Evolutionary conservation across 1,140 invertebrate species (phyloP), one percentile per base, ranked within the genome.

Genomic region (Samia ricini): DNA sequence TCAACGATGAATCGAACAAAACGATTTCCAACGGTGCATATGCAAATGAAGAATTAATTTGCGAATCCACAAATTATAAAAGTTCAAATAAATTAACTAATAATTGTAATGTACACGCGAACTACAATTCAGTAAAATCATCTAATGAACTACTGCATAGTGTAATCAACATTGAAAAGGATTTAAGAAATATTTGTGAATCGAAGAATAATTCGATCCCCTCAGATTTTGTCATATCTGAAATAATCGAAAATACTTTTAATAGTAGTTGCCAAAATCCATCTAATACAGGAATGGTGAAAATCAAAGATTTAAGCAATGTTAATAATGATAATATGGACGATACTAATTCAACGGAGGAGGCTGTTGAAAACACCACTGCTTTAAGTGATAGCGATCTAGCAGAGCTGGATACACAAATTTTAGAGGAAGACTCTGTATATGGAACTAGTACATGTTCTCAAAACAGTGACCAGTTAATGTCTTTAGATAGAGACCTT

Each of bases 321-420:
- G 42, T 81, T 66, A 21, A 19, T 52, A 19, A 52, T 4, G 22
- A 26, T 36, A 62, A 66, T 49, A 55, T 29, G 23, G 15, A 56
- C 26, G 18, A 42, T 36, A 36, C 59, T 10, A 56, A 15, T 36
- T 36, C 33, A 12, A 42, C 12, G 10, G 12, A 42, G 8, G 33
- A 42, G n/a, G 33, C 33, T 42, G 4, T 42, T 42, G n/a, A 15
- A 0, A 42, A 1, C 4, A 10, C 4, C 6, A 29, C 1, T 29
- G 1, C 26, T 42, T 15, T 15, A 15, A 71, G 56, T 26, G 61
- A 74, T 57, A 72, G 64, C 49, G 72, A 80, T 65, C 68, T 83
- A 24, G 81, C 81, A 22, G 74, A 78, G 57, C 81, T 79, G 22
- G 60, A 71, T 20, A 88, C 85, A 8, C 83, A 83, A 76, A 60